A percentile compares a stretch with the other conserved stretches of the same genome.
Conservation (phyloP, 2,888 invertebrate species). For the Isoperla grammatica region DNA sequence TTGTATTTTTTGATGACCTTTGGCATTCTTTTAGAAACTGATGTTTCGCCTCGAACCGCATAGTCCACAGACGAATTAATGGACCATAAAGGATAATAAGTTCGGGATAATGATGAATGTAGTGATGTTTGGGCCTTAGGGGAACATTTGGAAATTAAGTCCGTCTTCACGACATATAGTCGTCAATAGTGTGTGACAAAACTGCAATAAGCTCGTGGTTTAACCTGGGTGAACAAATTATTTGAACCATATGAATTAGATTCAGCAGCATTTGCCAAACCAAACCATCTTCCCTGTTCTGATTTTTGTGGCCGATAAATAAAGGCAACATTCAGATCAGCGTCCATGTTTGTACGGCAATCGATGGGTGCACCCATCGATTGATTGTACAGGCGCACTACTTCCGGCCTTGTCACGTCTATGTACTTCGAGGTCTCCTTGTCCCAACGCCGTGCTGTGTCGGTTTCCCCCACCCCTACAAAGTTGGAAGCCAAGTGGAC, state of each 20-base stretch:
- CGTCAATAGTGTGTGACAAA: too few relatives aligned
- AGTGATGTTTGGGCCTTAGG: slow-evolving; percentile 17
- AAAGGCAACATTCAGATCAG: too few relatives aligned
- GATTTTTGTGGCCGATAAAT: too few relatives aligned
- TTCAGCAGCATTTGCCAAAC: too few relatives aligned
- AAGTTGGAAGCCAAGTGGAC: slow-evolving; percentile 36
- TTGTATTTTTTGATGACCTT: too few relatives aligned
- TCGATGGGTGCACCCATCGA: not conserved
- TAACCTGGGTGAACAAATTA: too few relatives aligned
- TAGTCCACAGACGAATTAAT: slow-evolving; percentile 15
- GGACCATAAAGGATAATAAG: slow-evolving; percentile 12
- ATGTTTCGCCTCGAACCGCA: slow-evolving; percentile 17
- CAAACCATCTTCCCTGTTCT: too few relatives aligned
- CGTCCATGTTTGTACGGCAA: too few relatives aligned
- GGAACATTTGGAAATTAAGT: slow-evolving; percentile 5
- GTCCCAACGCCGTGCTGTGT: slow-evolving; percentile 33
- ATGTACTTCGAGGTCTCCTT: slow-evolving; percentile 31
- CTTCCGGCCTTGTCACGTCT: slow-evolving; percentile 32
- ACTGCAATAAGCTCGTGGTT: too few relatives aligned
- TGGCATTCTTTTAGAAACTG: slow-evolving; percentile 6
- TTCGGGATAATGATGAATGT: slow-evolving; percentile 13
- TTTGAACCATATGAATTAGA: too few relatives aligned
- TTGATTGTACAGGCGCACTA: slow-evolving; percentile 24
- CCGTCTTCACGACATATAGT: too few relatives aligned
- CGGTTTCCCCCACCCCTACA: slow-evolving; percentile 32